These are phyloP conservation scores for Tenebrio molitor DNA, from an alignment of 1,140 invertebrate species.

Conservation along the genomic window DNA sequence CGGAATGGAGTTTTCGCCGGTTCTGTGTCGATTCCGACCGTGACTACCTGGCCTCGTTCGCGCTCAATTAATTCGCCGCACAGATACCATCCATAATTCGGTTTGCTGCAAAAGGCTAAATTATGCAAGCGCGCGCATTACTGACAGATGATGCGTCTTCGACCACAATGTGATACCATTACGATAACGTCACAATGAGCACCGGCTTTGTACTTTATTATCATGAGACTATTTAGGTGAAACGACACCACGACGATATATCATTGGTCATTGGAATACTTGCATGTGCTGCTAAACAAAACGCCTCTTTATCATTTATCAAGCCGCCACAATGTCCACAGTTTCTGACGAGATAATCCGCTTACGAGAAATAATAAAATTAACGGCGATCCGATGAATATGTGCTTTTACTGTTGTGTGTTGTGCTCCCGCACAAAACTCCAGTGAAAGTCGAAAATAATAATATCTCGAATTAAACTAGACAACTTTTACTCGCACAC, in stretches of 20 bases:
- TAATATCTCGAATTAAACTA: neutral
- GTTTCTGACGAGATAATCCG: too few relatives aligned
- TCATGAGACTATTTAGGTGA: constrained; percentile 12
- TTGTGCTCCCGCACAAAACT: neutral
- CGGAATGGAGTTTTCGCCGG: too few relatives aligned
- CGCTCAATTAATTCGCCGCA: neutral
- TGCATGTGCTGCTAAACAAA: constrained; percentile 3
- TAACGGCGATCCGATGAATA: constrained; percentile 16
- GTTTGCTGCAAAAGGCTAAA: neutral
- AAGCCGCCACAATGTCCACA: neutral
- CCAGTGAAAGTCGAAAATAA: constrained; percentile 13
- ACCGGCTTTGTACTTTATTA: constrained; percentile 1
- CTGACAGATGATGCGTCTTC: constrained; percentile 2
- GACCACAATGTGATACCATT: constrained; percentile 21
- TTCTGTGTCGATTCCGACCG: too few relatives aligned
- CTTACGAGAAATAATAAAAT: constrained; percentile 15
- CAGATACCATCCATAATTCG: neutral
- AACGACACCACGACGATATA: constrained; percentile 3
- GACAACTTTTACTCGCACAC: constrained; percentile 21
- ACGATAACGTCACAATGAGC: constrained; percentile 15
- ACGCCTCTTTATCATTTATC: constrained; percentile 24
- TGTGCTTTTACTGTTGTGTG: constrained; percentile 3
- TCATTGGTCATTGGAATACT: constrained; percentile 3
- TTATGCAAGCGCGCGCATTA: constrained; percentile 17
- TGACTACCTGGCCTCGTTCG: neutral